phyloP scores from a whole-genome alignment of 1,140 invertebrate genomes.

The Uloborus diversus region DNA sequence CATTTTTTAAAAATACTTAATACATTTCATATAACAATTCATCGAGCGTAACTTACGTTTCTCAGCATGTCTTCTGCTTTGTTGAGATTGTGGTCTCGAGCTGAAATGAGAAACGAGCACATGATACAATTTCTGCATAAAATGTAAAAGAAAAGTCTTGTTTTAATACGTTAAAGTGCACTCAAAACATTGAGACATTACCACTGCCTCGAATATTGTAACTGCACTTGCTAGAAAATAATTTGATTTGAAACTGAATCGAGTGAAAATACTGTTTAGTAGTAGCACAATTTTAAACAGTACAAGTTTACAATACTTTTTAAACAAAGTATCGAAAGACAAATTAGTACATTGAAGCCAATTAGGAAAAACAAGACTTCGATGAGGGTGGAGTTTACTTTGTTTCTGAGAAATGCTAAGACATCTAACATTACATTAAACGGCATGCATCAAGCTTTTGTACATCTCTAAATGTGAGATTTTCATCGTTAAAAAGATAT shows the following conservation, averaged over 20 bases:
- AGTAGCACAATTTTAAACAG: too few relatives aligned
- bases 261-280: neutral
- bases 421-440: too few relatives aligned
- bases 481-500: too few relatives aligned
- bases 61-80: slow-evolving; percentile 42
- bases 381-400: too few relatives aligned
- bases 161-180: neutral
- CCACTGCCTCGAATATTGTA: neutral
- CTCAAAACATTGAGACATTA: neutral
- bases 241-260: neutral
- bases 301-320: too few relatives aligned
- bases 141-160: neutral
- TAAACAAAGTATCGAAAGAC: too few relatives aligned
- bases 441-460: too few relatives aligned
- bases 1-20: neutral
- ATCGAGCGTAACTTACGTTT: slow-evolving; percentile 20
- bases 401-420: too few relatives aligned
- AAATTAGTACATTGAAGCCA: too few relatives aligned
- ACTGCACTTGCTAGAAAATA: neutral
- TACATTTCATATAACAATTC: neutral
- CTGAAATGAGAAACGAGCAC: neutral
- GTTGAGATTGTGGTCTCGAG: slow-evolving; percentile 13
- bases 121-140: neutral
- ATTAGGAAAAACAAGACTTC: too few relatives aligned
- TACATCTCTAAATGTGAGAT: too few relatives aligned